These are phyloP conservation scores for Lysandra bellargus DNA, from an alignment of 2,888 invertebrate species.

Conservation along the genomic window DNA sequence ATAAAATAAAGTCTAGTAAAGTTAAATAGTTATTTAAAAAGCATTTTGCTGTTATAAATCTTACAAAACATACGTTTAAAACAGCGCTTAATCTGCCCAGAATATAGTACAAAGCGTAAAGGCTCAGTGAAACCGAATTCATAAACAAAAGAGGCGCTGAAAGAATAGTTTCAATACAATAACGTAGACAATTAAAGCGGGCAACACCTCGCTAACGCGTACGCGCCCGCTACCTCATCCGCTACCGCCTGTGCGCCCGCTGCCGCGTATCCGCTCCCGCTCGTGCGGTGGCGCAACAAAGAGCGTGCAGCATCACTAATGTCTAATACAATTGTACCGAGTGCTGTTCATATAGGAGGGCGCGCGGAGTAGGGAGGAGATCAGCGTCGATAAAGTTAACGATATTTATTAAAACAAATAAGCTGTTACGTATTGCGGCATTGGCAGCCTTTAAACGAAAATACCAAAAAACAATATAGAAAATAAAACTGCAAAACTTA, in stretches of 20 bases:
- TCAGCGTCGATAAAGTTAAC: constrained; percentile 36
- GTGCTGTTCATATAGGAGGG: constrained; percentile 58
- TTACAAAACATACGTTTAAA: neutral
- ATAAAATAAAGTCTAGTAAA: too few relatives aligned
- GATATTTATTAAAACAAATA: neutral
- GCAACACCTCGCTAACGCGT: constrained; percentile 39
- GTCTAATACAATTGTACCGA: constrained; percentile 67
- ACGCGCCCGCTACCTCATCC: constrained; percentile 37
- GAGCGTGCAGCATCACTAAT: constrained; percentile 56
- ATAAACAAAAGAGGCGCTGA: constrained; percentile 12
- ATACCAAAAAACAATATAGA: too few relatives aligned
- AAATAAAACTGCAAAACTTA: too few relatives aligned
- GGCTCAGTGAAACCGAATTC: neutral
- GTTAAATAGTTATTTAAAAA: too few relatives aligned
- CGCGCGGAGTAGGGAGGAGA: constrained; percentile 43
- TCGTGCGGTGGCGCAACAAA: constrained; percentile 45
- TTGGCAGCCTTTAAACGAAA: too few relatives aligned
- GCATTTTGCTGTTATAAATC: too few relatives aligned
- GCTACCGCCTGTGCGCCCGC: constrained; percentile 33
- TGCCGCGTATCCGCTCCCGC: constrained; percentile 36
- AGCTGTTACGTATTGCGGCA: too few relatives aligned
- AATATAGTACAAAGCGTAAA: neutral
- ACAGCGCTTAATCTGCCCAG: neutral
- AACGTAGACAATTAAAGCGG: constrained; percentile 42
- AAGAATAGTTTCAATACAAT: constrained; percentile 39